phyloP scores from a whole-genome alignment of 2,888 invertebrate genomes.

The Tachina lurida region DNA sequence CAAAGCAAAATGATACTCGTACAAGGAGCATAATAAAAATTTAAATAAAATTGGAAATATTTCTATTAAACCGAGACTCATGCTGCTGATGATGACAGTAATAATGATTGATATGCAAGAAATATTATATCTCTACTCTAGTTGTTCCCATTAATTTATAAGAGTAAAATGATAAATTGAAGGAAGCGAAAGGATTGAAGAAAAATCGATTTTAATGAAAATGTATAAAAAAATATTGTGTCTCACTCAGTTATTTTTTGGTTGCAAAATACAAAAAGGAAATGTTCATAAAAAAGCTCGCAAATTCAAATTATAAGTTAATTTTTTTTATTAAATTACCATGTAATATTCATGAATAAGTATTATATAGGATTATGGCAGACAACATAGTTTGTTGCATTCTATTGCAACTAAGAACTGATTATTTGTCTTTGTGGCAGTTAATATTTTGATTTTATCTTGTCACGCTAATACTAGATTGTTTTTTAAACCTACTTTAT shows the following conservation, averaged over 20 bases:
- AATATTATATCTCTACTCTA: background rate
- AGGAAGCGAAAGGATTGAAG: background rate
- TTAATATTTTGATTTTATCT: conserved; percentile 66
- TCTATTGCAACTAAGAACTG: conserved; percentile 22
- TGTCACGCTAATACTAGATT: conserved; percentile 56
- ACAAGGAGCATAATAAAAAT: background rate
- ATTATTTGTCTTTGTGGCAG: conserved; percentile 59
- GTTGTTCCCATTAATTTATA: conserved; percentile 1
- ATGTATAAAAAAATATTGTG: background rate
- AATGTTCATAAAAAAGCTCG: conserved; percentile 29
- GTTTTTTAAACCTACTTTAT: background rate
- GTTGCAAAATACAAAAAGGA: conserved; percentile 4
- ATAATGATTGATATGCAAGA: background rate
- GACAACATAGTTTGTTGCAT: background rate
- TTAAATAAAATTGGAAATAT: conserved; percentile 1
- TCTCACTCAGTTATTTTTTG: background rate
- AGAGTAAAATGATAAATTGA: conserved; percentile 39
- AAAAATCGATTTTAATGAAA: conserved; percentile 15
- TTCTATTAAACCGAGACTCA: background rate
- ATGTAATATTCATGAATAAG: conserved; percentile 48
- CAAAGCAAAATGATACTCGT: background rate
- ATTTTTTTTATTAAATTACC: conserved; percentile 65
- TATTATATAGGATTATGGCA: background rate
- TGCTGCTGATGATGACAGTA: background rate
- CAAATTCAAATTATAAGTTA: conserved; percentile 60